These are phyloP conservation scores for Phodopus roborovskii DNA, from an alignment of 2,113 vertebrate species.

Conservation along the genomic window DNA sequence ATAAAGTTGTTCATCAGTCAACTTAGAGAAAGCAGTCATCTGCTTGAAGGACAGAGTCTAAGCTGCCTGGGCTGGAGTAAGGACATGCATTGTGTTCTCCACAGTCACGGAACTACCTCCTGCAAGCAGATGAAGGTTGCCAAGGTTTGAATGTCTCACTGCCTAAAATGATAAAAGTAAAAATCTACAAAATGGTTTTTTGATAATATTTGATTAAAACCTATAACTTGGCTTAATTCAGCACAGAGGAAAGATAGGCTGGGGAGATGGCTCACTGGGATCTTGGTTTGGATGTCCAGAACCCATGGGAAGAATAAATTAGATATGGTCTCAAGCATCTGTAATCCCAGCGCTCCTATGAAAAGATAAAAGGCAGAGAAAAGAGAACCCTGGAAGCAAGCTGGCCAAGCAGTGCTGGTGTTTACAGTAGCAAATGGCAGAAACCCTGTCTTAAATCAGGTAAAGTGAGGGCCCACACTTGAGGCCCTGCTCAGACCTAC, in stretches of 20 bases:
- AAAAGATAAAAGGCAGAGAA: neutral
- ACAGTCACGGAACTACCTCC: neutral
- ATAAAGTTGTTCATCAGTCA: neutral
- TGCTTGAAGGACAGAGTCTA: neutral
- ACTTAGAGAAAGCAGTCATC: neutral
- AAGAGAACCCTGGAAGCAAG: neutral
- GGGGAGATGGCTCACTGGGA: too few relatives aligned
- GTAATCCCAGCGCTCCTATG: neutral
- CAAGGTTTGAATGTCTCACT: neutral
- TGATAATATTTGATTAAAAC: slow-evolving; percentile 14
- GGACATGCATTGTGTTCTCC: too few relatives aligned
- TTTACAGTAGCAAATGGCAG: too few relatives aligned
- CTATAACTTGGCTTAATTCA: neutral
- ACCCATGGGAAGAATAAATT: neutral
- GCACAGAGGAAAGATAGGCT: neutral
- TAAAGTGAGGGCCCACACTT: neutral
- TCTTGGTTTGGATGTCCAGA: neutral
- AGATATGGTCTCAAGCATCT: neutral
- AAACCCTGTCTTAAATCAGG: neutral
- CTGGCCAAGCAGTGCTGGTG: too few relatives aligned
- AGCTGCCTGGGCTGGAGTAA: neutral
- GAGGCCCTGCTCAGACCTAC: neutral
- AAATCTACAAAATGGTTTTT: slow-evolving; percentile 5
- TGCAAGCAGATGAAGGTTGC: neutral
- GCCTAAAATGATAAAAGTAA: neutral